A percentile compares a stretch with the other conserved stretches of the same genome.
These are phyloP conservation scores for Bombyx mandarina DNA, from an alignment of 1,140 invertebrate species.

Conservation along the genomic window DNA sequence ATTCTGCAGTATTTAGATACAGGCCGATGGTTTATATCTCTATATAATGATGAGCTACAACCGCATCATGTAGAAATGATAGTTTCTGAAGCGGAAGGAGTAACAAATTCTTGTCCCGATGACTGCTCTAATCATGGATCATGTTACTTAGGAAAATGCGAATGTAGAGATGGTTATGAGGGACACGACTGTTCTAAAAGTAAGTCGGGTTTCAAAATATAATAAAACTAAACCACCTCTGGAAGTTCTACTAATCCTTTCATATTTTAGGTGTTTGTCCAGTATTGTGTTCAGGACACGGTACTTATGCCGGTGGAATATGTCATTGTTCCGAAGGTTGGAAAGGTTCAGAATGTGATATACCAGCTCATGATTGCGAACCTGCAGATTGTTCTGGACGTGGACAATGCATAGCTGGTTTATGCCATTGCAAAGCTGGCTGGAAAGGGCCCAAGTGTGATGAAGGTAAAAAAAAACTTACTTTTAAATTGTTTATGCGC, in stretches of 20 bases:
- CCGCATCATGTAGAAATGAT: conserved; percentile 85
- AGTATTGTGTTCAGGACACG: conserved; percentile 95
- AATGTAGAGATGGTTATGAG: conserved; percentile 95
- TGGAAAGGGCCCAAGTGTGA: conserved; percentile 91
- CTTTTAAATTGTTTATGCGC: no score
- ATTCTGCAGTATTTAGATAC: conserved; percentile 91
- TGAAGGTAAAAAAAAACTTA: conserved; percentile 74
- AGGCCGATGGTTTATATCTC: conserved; percentile 94
- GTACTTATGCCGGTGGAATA: conserved; percentile 93
- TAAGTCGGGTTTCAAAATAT: conserved; percentile 66
- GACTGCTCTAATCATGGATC: conserved; percentile 96
- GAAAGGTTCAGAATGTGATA: conserved; percentile 96
- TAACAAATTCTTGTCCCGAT: conserved; percentile 91
- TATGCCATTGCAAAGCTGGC: conserved; percentile 90
- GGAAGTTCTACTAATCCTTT: background rate
- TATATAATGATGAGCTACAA: conserved; percentile 94
- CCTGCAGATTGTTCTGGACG: conserved; percentile 93
- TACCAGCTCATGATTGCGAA: conserved; percentile 92
- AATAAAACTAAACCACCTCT: background rate
- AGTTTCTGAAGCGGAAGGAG: conserved; percentile 87
- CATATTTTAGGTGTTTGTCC: conserved; percentile 88
- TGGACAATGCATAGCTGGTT: conserved; percentile 90
- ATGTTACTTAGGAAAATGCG: conserved; percentile 94
- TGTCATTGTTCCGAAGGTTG: conserved; percentile 97
- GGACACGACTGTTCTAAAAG: conserved; percentile 93